A percentile compares a stretch with the other conserved stretches of the same genome.
phyloP scores from a whole-genome alignment of 2,888 invertebrate genomes.

The Hetaerina titia region DNA sequence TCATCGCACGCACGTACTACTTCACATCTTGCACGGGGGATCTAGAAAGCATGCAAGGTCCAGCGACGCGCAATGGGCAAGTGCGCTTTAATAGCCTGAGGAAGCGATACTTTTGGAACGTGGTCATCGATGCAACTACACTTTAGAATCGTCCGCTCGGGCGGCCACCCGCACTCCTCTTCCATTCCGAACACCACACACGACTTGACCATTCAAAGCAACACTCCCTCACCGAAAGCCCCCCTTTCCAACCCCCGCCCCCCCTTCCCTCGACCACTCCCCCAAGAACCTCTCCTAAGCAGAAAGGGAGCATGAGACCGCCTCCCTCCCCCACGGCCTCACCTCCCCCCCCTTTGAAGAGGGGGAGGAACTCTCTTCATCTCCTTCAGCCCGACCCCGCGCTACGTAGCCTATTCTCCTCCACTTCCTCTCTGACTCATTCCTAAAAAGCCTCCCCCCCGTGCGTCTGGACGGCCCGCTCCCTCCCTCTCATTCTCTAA shows the following conservation, averaged over 20 bases:
- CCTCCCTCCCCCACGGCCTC: neutral
- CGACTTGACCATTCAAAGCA: neutral
- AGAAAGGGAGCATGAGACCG: too few relatives aligned
- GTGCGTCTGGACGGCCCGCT: neutral
- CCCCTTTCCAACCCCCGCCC: neutral
- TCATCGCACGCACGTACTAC: too few relatives aligned
- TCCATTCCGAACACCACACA: neutral
- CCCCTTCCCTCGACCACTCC: neutral
- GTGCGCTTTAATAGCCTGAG: neutral
- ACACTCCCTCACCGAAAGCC: too few relatives aligned
- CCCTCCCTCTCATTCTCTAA: conserved; percentile 33
- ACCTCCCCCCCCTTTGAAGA: neutral
- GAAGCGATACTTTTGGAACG: neutral
- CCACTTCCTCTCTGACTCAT: conserved; percentile 57
- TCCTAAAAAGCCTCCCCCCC: conserved; percentile 29
- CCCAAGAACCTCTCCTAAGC: neutral
- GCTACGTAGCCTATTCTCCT: neutral
- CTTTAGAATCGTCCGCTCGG: neutral
- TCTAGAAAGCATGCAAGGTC: neutral
- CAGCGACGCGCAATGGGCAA: neutral
- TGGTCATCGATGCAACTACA: neutral
- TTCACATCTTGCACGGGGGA: neutral
- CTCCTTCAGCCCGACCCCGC: neutral
- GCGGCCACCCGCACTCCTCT: neutral
- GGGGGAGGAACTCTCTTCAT: neutral